Evolutionary conservation across 2,797 vertebrate species (phyloP), one percentile per base, ranked within the genome.

Genomic region (Cossypha niveicapilla): DNA sequence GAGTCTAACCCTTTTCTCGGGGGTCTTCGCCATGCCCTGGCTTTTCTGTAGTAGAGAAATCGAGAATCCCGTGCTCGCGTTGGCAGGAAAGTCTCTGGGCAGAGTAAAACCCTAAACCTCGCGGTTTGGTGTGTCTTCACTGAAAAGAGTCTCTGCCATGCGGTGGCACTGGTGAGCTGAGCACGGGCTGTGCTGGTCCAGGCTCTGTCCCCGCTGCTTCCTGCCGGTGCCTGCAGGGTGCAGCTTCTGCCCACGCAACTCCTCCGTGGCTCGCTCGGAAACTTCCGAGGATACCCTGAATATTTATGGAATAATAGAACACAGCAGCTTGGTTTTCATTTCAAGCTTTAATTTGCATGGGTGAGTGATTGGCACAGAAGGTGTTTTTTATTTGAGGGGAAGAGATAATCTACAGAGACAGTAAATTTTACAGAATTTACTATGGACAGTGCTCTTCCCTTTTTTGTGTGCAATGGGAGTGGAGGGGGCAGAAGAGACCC

Each of bases 121-220:
- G 10, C 13, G 34, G 14, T 32, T 72, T 53, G 0, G 2, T 13
- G 42, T 21, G 44, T 34, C n/a, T 50, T 71, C 53, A 19, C 62
- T 93, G 7, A 5, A 7, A 32, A 10, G 56, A 7, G 9, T 15
- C 92, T n/a, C n/a, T 86, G 70, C 97, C 97, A 63, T 85, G 53
- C 62, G 97, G 65, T 96, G 98, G 97, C 97, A 94, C 34, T 93
- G 93, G 78, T 94, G 94, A 96, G 96, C 97, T 90, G 95, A 73
- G 60, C 60, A 66, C 74, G 70, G 23, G 11, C 11, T 25, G 6
- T 1, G 7, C 60, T 22, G 24, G 21, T 4, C 65, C 37, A 1
- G 10, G 65, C 14, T n/a, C 41, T 1, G 8, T 13, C n/a, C 11
- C 0, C 1, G 7, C 45, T 23, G 25, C 8, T 58, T 18, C 18